A percentile compares a stretch with the other conserved stretches of the same genome.
phyloP scores from a whole-genome alignment of 1,140 invertebrate genomes.

The Pseudobourletiella spinata region DNA sequence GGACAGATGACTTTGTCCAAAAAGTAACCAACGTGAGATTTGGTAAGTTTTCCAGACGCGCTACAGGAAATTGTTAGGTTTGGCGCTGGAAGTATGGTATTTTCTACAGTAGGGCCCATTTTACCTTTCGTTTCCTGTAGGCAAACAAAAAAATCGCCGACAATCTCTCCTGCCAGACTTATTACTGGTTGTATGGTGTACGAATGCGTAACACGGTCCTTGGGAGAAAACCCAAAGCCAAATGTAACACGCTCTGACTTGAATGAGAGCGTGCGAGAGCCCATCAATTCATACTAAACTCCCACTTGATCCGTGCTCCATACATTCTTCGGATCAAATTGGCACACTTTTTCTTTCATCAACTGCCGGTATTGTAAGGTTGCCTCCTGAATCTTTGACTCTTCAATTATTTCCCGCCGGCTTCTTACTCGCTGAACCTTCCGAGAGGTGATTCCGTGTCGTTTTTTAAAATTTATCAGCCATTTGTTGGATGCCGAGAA shows the following conservation, averaged over 20 bases:
- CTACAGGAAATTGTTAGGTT: too few species aligned
- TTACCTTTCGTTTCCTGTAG: neutral
- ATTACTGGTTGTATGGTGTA: too few species aligned
- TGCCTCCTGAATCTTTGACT: neutral
- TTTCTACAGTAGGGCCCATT: neutral
- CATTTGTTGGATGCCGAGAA: neutral
- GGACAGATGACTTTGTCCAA: too few species aligned
- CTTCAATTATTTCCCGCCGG: neutral
- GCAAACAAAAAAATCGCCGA: neutral
- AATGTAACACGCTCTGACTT: neutral
- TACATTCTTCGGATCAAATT: neutral
- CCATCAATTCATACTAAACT: neutral
- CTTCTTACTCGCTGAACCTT: too few species aligned
- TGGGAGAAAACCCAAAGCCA: too few species aligned
- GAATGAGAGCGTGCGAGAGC: neutral
- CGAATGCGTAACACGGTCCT: too few species aligned
- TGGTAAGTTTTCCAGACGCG: too few species aligned
- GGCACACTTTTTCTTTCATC: neutral
- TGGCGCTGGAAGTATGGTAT: neutral
- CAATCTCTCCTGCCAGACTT: too few species aligned
- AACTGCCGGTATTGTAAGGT: neutral
- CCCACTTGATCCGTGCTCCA: neutral
- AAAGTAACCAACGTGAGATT: too few species aligned
- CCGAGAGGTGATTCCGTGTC: neutral
- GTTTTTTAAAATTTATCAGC: neutral